Conservation (phyloP, 1,140 invertebrate genomes). For the Babylonia areolata region DNA sequence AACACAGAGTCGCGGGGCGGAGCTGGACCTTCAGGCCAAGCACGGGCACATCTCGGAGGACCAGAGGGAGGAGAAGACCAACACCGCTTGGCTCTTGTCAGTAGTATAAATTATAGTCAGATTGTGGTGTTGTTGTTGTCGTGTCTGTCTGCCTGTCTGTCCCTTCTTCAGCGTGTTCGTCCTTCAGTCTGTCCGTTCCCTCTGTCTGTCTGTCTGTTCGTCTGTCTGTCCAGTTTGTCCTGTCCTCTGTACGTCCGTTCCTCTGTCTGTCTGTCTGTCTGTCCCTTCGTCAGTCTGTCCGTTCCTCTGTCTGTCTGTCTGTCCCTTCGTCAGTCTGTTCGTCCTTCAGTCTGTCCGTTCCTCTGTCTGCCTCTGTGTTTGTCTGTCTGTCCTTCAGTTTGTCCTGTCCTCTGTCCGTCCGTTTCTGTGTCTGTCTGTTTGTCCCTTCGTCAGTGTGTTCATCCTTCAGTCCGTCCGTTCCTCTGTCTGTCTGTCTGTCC, state of each 20-base stretch:
- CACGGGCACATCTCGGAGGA: slow-evolving; percentile 56
- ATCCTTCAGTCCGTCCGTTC: background rate
- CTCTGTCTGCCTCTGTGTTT: slow-evolving; percentile 20
- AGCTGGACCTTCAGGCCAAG: slow-evolving; percentile 60
- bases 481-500: background rate
- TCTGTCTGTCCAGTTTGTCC: slow-evolving; percentile 21
- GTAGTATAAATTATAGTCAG: background rate
- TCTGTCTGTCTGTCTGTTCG: slow-evolving; percentile 38
- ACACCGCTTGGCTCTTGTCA: slow-evolving; percentile 65
- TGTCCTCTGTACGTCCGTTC: slow-evolving; percentile 34
- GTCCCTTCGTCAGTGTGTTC: background rate
- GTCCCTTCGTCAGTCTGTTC: slow-evolving; percentile 19
- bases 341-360: background rate
- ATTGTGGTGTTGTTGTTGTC: background rate
- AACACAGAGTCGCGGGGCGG: slow-evolving; percentile 59
- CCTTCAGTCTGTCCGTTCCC: slow-evolving; percentile 7
- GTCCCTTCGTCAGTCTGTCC: slow-evolving; percentile 47
- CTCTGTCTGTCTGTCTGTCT: slow-evolving; percentile 33
- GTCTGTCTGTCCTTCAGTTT: slow-evolving; percentile 34
- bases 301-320: slow-evolving; percentile 40
- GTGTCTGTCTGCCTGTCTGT: slow-evolving; percentile 47
- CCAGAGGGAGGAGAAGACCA: slow-evolving; percentile 45
- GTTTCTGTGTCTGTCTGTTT: background rate
- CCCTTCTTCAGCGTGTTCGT: slow-evolving; percentile 45
- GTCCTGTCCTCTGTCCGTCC: background rate